Base-by-base conservation (phyloP, 2,113 vertebrate genomes). In the Ceyx cyanopectus region DNA sequence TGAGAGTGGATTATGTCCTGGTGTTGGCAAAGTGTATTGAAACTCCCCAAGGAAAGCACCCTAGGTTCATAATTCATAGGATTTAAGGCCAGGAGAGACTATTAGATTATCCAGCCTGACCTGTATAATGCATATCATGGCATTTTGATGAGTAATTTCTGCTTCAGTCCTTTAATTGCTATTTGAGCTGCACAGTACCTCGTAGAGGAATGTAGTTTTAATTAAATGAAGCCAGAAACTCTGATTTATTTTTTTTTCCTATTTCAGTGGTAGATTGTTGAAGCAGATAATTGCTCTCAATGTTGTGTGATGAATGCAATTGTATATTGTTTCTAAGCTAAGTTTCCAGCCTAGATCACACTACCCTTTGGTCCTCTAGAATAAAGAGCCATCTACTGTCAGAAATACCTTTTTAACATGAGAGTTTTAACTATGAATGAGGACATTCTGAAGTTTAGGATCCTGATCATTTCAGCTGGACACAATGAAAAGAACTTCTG, bases 101-200 rank as follows among this genome's bases (percentile, higher is more conserved):
- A 53, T 65, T 89, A 82, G 87, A 77, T 94, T 50, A 89, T 87
- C 30, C 20, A 79, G 12, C 51, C 74, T 90, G 67, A 90, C 77
- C 77, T 79, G 24, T 24, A 29, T 92, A 76, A 85, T 14, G 12
- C 78, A 76, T 32, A 43, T 72, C 61, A 51, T 54, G 73, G 32
- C 23, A 67, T 81, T 72, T 77, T 78, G 76, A 50, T 67, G 53
- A 88, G 18, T 81, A 68, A 93, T 84, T 92, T 92, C 41, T 84
- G 61, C 86, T 83, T 92, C 68, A 68, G 17, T 60, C 29, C 19
- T 81, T 15, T 48, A 81, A 67, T 10, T 68, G 54, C 48, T 79
- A 12, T 86, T 93, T 81, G n/a, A 88, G 48, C 57, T 78, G 45
- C 12, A 29, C 14, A 7, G 7, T 24, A 40, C 17, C 24, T 84